Evolutionary conservation across 1,140 invertebrate species (phyloP), one percentile per base, ranked within the genome.

Genomic region (Stenopsyche tienmushanensis): DNA sequence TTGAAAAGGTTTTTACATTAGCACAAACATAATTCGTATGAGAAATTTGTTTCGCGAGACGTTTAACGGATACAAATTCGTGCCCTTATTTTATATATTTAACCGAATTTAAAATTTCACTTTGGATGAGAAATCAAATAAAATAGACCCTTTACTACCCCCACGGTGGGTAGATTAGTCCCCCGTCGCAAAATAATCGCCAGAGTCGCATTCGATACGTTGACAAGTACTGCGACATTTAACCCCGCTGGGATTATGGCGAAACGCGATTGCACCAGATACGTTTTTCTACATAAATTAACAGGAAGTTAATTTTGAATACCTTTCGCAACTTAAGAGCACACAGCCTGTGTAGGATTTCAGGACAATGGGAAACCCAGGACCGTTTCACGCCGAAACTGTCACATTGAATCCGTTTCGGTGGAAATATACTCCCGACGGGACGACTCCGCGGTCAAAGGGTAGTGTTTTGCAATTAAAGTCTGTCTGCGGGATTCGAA

Each of bases 351-450:
- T 7, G 15, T 8, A 20, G 57, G 57, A 60, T 47, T 47, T 47
- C 25, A 44, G 23, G 41, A 58, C 57, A 60, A 60, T 60, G 44
- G 57, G 17, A 17, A n/a, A n/a, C 20, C 39, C 55, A 24, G 20
- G 39, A 15, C 57, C 57, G 42, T 60, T 60, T 60, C 57, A 29
- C 57, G 57, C 57, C 44, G 25, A 60, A 60, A 60, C 57, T 60
- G 57, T 60, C 57, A 60, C 57, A 18, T 60, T 47, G 57, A 47
- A 60, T 60, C 57, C 44, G 44, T 49, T 49, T 13, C 44, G 26
- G 10, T 17, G 57, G 57, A 47, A 47, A 60, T 47, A 47, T 60
- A 45, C 55, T 49, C 44, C 57, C 57, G 42, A 45, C 26, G 57
- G 57, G 57, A 15, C 39, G n/a, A 24, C 34, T 39, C 21, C 44